Base-by-base conservation (phyloP, 2,888 invertebrate genomes). In the Anoplius nigerrimus region DNA sequence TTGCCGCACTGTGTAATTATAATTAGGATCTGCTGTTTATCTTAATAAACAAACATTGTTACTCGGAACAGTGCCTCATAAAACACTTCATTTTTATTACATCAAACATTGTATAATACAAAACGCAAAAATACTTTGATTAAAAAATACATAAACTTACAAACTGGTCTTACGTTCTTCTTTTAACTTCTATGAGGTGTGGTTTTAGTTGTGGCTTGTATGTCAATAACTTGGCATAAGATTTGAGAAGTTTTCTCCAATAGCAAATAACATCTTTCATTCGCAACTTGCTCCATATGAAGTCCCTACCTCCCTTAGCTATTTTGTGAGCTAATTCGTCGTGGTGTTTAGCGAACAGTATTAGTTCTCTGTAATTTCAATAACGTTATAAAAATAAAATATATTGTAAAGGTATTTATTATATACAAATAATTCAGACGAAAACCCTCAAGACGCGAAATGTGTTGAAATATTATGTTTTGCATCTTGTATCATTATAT, bases 261-360 rank as follows among this genome's bases (percentile, higher is more conserved):
- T 97, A 98, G 84, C 97, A 97, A 74, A 90, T 91, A 0, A 98
- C 92, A 88, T 98, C 95, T 63, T 93, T 91, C 90, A 97, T 93
- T 78, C 92, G 92, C 66, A 98, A 90, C 89, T 96, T 93, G 63
- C 95, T 91, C 93, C 94, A 94, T 82, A 98, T 94, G 84, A 97
- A 95, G 76, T 94, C 90, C 83, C 92, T 93, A 0, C 98, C 98
- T 79, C 94, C 92, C 63, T 93, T 89, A 0, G 98, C 97, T 72
- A 98, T 98, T 86, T 93, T 91, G 83, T 91, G 89, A 0, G 93
- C 95, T 56, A 95, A 76, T 0, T 90, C 90, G 84, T 98, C 96
- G 88, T 98, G 92, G 62, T 92, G 89, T 79, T 91, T 91, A 21
- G 94, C 95, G 90, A 95, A 98, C 53, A 92, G 87, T 4, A 98